Conservation (phyloP, 2,888 invertebrate species). For the Nudaria mundana region DNA sequence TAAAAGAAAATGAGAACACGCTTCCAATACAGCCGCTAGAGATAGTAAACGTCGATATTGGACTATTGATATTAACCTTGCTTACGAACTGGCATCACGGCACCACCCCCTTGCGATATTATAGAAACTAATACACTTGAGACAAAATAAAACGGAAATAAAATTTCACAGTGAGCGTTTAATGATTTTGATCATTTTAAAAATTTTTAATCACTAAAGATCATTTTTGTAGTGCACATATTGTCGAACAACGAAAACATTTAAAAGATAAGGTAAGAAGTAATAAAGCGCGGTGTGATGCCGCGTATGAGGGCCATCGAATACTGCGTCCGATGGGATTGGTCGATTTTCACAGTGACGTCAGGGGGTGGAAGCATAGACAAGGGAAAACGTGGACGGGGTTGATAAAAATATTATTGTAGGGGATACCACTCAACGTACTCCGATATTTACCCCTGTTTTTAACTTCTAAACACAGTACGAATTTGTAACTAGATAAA, state of each 20-base stretch:
- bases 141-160: constrained; percentile 60
- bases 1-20: constrained; percentile 32
- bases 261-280: constrained; percentile 58
- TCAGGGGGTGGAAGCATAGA: constrained; percentile 81
- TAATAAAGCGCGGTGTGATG: constrained; percentile 65
- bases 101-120: constrained; percentile 76
- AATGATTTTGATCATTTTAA: constrained; percentile 58
- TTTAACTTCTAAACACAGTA: not conserved
- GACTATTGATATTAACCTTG: constrained; percentile 81
- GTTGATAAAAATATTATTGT: constrained; percentile 40
- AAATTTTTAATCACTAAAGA: constrained; percentile 60
- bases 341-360: constrained; percentile 83
- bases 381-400: constrained; percentile 56
- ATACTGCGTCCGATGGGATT: constrained; percentile 79
- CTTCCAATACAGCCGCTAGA: constrained; percentile 19
- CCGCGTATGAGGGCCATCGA: constrained; percentile 67
- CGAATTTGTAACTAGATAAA: too few relatives aligned
- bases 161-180: constrained; percentile 54
- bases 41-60: constrained; percentile 25
- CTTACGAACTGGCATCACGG: constrained; percentile 88
- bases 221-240: constrained; percentile 60
- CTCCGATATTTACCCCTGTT: not conserved
- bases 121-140: constrained; percentile 60
- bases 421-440: constrained; percentile 27
- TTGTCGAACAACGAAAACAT: constrained; percentile 72